Evolutionary conservation across 1,140 invertebrate species (phyloP), one percentile per base, ranked within the genome.

Genomic region (Heliconius melpomene): DNA sequence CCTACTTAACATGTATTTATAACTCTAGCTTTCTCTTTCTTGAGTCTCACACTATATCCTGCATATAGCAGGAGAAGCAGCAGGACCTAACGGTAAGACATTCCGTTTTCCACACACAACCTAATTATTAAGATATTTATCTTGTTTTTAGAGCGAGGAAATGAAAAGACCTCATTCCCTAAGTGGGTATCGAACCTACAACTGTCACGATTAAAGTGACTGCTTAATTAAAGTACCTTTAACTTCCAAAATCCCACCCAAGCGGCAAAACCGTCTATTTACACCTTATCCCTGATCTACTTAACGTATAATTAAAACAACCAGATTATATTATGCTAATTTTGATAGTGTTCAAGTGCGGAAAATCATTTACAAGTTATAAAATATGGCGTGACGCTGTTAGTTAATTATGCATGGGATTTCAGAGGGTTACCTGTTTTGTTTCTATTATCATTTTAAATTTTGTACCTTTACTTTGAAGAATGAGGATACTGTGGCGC

Each of bases 321-420:
- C 60, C 73, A 66, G 60, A 79, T 79, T 71, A 75, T 75, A 79
- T 79, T 54, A 46, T 79, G 60, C 71, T 79, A 74, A 74, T 74
- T 80, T 40, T 73, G 40, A 66, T 80, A 40, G 57, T 36, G 72
- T 16, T 77, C 54, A 57, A 80, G 54, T 80, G 23, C 50, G 80
- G 74, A 82, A 79, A 82, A 82, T 75, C 20, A 79, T 79, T 79
- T 79, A 79, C 60, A 66, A 66, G 26, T 66, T 66, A 66, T 66
- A 66, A 66, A 46, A 3, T 66, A 66, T 66, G 60, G 60, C 60
- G 60, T 66, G 60, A 66, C 11, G 60, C 26, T 66, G 60, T 66
- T 66, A 66, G 23, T 29, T 23, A 29, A 66, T 66, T 66, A 66
- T 66, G 60, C 60, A 66, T 66, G 60, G 26, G 60, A 66, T 29